Percentiles rank a stretch among this genome's conserved stretches.
Conservation (phyloP, 2,888 invertebrate genomes). For the Linyphia triangularis region DNA sequence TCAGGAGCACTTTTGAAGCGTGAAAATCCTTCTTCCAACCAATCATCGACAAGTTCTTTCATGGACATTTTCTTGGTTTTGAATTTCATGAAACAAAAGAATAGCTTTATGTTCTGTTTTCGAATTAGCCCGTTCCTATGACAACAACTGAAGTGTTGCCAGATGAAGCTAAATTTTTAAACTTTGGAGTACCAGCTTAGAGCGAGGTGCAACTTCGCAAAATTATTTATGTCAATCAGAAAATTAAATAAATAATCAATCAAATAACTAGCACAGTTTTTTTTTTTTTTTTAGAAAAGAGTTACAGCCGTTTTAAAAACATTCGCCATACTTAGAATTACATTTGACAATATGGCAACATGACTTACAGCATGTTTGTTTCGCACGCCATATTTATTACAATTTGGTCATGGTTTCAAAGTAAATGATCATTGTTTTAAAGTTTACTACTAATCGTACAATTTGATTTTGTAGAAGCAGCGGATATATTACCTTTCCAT, state of each 20-base stretch:
- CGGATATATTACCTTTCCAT: not conserved
- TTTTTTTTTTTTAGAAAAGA: too few relatives aligned
- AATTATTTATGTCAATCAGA: too few relatives aligned
- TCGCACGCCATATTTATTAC: not conserved
- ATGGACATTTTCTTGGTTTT: constrained; percentile 1
- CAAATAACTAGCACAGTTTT: not conserved
- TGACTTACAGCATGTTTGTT: not conserved
- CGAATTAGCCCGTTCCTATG: constrained; percentile 12
- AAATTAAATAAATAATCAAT: too few relatives aligned
- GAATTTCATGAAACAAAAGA: not conserved
- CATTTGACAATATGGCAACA: too few relatives aligned
- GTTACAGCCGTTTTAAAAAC: too few relatives aligned
- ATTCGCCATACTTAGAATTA: too few relatives aligned
- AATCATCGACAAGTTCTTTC: constrained; percentile 41
- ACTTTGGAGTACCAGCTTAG: too few relatives aligned
- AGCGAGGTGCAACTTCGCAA: too few relatives aligned
- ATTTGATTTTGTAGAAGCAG: not conserved
- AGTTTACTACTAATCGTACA: not conserved
- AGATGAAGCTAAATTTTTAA: too few relatives aligned
- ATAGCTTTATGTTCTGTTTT: not conserved
- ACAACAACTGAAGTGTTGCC: constrained; percentile 23
- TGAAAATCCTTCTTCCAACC: constrained; percentile 60
- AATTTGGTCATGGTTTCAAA: not conserved
- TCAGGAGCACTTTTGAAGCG: not conserved
- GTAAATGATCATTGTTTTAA: not conserved